A percentile compares a stretch with the other conserved stretches of the same genome.
phyloP scores from a whole-genome alignment of 1,140 invertebrate species.

The Bradysia coprophila region DNA sequence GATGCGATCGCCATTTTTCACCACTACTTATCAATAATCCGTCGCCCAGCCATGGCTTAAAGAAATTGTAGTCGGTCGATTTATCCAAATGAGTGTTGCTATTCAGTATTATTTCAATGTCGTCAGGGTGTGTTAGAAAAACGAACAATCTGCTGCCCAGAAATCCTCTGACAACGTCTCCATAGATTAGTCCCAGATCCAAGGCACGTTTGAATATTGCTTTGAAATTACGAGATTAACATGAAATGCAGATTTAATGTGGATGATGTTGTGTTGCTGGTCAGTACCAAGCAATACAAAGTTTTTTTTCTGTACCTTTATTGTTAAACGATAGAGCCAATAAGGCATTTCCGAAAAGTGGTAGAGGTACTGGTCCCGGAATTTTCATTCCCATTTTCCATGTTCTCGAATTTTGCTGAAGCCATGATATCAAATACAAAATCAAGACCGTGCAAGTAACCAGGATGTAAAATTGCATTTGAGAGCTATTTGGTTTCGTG shows the following conservation, averaged over 20 bases:
- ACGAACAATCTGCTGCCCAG: slow-evolving; percentile 42
- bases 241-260: slow-evolving; percentile 26
- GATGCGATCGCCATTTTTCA: slow-evolving; percentile 63
- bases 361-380: slow-evolving; percentile 28
- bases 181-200: slow-evolving; percentile 28
- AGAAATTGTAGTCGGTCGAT: slow-evolving; percentile 54
- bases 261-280: no score
- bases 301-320: no score
- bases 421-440: no score
- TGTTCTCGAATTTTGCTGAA: no score
- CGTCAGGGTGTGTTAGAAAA: slow-evolving; percentile 39
- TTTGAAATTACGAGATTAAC: slow-evolving; percentile 25
- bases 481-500: no score
- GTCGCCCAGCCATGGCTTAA: slow-evolving; percentile 80
- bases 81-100: slow-evolving; percentile 68
- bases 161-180: slow-evolving; percentile 36
- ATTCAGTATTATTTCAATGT: slow-evolving; percentile 48
- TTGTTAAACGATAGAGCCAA: no score
- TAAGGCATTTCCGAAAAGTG: slow-evolving; percentile 38
- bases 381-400: no score
- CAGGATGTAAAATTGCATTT: no score
- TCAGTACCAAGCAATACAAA: no score
- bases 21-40: slow-evolving; percentile 68
- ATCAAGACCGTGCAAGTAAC: no score
- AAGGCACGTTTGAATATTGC: slow-evolving; percentile 26